These are phyloP conservation scores for Alectoris magna DNA, from an alignment of 2,797 vertebrate genomes.

Conservation along the genomic window DNA sequence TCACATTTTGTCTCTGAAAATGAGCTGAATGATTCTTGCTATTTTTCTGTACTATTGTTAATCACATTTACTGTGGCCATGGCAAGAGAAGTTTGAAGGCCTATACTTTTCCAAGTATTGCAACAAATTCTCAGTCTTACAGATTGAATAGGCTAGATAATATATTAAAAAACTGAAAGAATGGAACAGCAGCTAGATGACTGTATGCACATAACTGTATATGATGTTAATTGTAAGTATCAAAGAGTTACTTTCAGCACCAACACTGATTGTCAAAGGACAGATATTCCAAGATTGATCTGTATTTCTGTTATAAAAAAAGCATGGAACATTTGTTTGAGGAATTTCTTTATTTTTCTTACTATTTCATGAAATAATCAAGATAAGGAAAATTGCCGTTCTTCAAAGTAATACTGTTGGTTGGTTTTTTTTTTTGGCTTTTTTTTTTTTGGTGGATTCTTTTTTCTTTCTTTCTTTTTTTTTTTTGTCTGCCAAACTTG, in stretches of 20 bases:
- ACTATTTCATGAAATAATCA: not conserved
- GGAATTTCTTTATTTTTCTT: not conserved
- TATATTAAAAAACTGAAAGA: not conserved
- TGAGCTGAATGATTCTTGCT: not conserved
- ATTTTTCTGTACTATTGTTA: not conserved
- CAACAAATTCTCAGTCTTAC: not conserved
- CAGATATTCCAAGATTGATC: fast-evolving
- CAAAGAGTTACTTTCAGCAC: not conserved
- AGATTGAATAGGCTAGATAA: not conserved
- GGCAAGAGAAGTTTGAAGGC: not conserved
- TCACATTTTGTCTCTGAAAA: not conserved
- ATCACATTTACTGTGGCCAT: not conserved
- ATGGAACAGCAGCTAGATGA: not conserved
- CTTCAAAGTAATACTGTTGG: not conserved
- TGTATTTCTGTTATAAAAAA: not conserved
- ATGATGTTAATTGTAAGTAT: not conserved
- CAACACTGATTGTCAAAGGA: not conserved
- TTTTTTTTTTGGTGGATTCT: not conserved
- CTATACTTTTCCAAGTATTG: not conserved
- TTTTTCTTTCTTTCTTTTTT: not conserved
- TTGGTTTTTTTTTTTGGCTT: not conserved
- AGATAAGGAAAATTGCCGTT: not conserved
- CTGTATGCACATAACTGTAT: not conserved
- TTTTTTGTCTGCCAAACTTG: not conserved
- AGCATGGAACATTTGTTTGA: not conserved